Evolutionary conservation across 1,140 invertebrate species (phyloP).

Genomic region (Trigoniulus corallinus): DNA sequence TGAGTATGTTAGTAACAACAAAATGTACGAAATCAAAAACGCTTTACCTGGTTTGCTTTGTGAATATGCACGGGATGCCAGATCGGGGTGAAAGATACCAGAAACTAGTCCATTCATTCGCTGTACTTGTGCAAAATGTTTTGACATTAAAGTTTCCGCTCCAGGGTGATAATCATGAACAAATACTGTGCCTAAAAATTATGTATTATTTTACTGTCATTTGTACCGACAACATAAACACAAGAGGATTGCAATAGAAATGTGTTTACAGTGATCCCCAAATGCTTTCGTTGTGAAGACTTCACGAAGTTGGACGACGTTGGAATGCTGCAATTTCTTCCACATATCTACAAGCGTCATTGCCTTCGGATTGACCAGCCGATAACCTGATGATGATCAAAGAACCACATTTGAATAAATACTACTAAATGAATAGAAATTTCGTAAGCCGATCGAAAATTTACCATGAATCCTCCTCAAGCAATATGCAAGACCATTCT

Average conservation of each 20-base stretch:
- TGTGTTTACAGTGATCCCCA: slow-evolving; percentile 85
- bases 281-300: slow-evolving; percentile 92
- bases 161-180: slow-evolving; percentile 91
- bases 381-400: too few species aligned
- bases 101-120: not conserved
- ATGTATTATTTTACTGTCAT: not conserved
- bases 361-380: slow-evolving; percentile 64
- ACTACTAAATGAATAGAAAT: too few species aligned
- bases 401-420: too few species aligned
- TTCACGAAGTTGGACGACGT: slow-evolving; percentile 77
- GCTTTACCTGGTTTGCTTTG: too few species aligned
- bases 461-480: slow-evolving; percentile 75
- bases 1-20: too few species aligned
- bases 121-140: slow-evolving; percentile 46
- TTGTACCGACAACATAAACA: not conserved
- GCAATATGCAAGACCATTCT: slow-evolving; percentile 70
- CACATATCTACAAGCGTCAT: slow-evolving; percentile 75
- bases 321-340: slow-evolving; percentile 84
- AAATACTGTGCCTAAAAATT: slow-evolving; percentile 70
- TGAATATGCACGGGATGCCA: not conserved
- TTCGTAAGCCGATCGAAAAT: too few species aligned
- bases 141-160: slow-evolving; percentile 66
- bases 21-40: too few species aligned
- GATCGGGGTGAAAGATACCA: not conserved
- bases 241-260: slow-evolving; percentile 4